A percentile compares a stretch with the other conserved stretches of the same genome.
Evolutionary conservation across 2,888 invertebrate species (phyloP).

Genomic region (Argyra leucocephala): DNA sequence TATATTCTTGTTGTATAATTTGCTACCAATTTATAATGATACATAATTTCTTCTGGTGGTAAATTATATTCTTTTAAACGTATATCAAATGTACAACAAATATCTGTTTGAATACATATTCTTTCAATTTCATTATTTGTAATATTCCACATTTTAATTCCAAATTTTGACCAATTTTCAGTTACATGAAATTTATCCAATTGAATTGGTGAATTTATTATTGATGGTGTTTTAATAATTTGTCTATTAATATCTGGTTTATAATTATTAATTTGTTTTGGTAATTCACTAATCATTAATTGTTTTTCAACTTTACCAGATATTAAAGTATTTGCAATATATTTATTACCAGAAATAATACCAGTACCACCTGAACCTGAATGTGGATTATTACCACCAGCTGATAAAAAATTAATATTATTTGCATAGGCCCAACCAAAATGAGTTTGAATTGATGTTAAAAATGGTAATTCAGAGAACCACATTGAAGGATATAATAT

Average conservation of each 20-base stretch:
- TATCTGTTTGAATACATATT: slow-evolving; percentile 20
- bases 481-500: slow-evolving; percentile 59
- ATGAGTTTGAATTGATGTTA: slow-evolving; percentile 57
- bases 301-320: neutral
- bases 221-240: neutral
- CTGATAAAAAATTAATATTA: slow-evolving; percentile 59
- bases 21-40: slow-evolving; percentile 16
- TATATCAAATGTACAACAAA: slow-evolving; percentile 31
- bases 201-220: slow-evolving; percentile 9
- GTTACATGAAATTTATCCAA: slow-evolving; percentile 12
- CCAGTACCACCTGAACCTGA: slow-evolving; percentile 63
- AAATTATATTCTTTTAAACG: slow-evolving; percentile 17
- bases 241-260: neutral
- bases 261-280: slow-evolving; percentile 16
- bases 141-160: neutral
- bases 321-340: neutral
- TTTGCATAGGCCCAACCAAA: slow-evolving; percentile 58
- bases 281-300: slow-evolving; percentile 12
- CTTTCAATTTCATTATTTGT: slow-evolving; percentile 7
- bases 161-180: slow-evolving; percentile 14
- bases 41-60: slow-evolving; percentile 13
- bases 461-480: slow-evolving; percentile 72
- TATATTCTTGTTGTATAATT: slow-evolving; percentile 17
- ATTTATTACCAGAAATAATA: slow-evolving; percentile 53
- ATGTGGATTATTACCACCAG: slow-evolving; percentile 57